These are phyloP conservation scores for Pyrocephalus nanus DNA, from an alignment of 2,797 vertebrate species.

Conservation along the genomic window DNA sequence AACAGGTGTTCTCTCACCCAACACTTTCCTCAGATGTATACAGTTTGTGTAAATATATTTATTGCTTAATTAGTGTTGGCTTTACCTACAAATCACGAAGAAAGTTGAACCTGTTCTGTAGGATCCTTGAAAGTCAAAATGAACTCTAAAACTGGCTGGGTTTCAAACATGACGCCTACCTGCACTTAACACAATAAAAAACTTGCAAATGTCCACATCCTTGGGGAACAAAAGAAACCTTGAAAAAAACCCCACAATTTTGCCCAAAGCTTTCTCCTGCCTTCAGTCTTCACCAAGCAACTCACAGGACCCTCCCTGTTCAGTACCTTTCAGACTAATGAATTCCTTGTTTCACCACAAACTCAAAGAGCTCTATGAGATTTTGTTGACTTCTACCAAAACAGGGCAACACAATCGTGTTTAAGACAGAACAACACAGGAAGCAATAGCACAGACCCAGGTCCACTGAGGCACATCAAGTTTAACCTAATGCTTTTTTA, in stretches of 20 bases:
- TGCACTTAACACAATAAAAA: neutral
- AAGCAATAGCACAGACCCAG: neutral
- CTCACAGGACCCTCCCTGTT: neutral
- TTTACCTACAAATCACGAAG: neutral
- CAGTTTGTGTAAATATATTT: neutral
- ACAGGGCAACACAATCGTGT: neutral
- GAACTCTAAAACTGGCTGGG: neutral
- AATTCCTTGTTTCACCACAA: neutral
- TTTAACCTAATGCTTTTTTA: neutral
- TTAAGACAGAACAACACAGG: neutral
- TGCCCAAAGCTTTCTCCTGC: neutral
- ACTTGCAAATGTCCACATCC: neutral
- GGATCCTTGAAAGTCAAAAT: neutral
- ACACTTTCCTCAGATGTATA: neutral
- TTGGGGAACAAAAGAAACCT: neutral
- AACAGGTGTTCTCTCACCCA: neutral
- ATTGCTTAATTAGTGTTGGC: neutral
- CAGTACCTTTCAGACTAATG: neutral
- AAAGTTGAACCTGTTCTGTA: neutral
- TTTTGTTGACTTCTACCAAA: neutral
- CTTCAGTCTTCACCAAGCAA: neutral
- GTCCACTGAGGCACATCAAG: fast-evolving
- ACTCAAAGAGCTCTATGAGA: neutral
- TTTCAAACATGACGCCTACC: neutral
- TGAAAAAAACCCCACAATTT: neutral